phyloP scores from a whole-genome alignment of 2,888 invertebrate genomes.

The Cancer borealis region DNA sequence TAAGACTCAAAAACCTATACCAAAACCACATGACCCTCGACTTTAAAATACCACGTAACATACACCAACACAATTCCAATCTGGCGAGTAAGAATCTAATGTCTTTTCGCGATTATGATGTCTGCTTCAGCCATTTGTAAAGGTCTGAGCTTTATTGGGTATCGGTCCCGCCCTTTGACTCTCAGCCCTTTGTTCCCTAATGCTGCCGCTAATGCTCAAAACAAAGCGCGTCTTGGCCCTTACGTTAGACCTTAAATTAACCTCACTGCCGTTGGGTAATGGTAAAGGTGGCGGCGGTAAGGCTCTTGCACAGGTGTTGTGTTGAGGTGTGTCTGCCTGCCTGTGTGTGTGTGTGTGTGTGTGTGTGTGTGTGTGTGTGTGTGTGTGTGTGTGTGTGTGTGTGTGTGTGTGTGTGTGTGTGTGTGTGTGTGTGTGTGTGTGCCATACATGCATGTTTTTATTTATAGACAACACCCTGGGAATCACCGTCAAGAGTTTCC shows the following conservation, averaged over 20 bases:
- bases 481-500: not conserved
- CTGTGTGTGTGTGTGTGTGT: not conserved
- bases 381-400: no score
- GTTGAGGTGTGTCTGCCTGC: no score
- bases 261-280: not conserved
- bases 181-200: conserved; percentile 46
- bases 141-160: conserved; percentile 50
- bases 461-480: not conserved
- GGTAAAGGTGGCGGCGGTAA: not conserved
- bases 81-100: not conserved
- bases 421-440: not conserved
- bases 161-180: conserved; percentile 45
- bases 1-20: not conserved
- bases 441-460: not conserved
- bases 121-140: conserved; percentile 52
- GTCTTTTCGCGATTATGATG: conserved; percentile 56
- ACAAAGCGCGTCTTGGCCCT: not conserved
- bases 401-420: not conserved
- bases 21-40: not conserved
- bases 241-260: not conserved
- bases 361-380: not conserved
- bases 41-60: not conserved
- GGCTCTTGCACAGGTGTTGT: not conserved
- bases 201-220: conserved; percentile 41
- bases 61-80: not conserved